These are phyloP conservation scores for Toxotes chatareus DNA, from an alignment of 2,113 vertebrate genomes.

Conservation along the genomic window DNA sequence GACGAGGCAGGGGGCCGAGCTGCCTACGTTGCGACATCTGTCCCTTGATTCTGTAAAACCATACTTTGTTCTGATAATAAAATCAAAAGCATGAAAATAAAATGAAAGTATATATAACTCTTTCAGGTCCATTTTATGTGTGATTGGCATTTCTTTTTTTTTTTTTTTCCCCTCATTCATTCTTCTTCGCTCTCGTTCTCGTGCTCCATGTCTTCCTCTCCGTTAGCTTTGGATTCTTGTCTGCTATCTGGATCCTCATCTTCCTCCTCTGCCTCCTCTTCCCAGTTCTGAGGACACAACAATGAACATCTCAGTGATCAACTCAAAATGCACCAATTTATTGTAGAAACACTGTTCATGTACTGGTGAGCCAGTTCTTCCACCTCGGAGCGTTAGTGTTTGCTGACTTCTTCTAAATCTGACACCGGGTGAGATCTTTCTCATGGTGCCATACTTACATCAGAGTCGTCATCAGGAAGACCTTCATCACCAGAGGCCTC, in stretches of 20 bases:
- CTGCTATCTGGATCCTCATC: constrained; percentile 85
- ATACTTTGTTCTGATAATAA: constrained; percentile 79
- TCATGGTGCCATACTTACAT: constrained; percentile 75
- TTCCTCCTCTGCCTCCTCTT: constrained; percentile 83
- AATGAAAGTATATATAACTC: constrained; percentile 85
- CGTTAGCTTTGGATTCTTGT: constrained; percentile 92
- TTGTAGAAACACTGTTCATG: background rate
- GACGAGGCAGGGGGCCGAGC: background rate
- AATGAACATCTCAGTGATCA: background rate
- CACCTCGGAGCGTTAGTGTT: background rate
- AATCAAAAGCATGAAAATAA: constrained; percentile 85
- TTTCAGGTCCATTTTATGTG: constrained; percentile 74
- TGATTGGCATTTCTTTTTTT: constrained; percentile 2
- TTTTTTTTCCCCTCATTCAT: constrained; percentile 86
- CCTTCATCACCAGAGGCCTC: constrained; percentile 83
- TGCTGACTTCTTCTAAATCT: background rate
- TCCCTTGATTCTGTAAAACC: constrained; percentile 73
- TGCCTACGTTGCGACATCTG: constrained; percentile 7
- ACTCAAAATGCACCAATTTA: background rate
- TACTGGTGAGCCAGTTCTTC: background rate
- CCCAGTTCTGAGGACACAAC: constrained; percentile 88
- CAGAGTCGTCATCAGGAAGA: constrained; percentile 80
- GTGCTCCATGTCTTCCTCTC: constrained; percentile 94
- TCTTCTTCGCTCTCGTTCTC: constrained; percentile 97
- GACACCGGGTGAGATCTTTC: background rate